These are phyloP conservation scores for Gopherus evgoodei DNA, from an alignment of 2,113 vertebrate genomes.

Conservation along the genomic window DNA sequence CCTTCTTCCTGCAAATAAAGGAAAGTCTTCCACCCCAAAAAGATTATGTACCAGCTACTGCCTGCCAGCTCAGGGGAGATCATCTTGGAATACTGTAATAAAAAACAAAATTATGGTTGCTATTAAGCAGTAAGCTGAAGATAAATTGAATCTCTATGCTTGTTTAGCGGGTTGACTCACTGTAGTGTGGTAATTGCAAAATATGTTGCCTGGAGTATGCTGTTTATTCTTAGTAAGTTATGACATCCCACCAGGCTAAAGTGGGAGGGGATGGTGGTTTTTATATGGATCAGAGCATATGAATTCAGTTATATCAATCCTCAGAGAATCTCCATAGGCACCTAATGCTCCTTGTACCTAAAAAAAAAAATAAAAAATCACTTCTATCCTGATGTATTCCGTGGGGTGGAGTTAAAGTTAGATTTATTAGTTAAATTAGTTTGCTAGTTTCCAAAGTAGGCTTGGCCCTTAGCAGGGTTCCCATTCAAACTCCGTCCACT, in stretches of 20 bases:
- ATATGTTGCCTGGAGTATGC: neutral
- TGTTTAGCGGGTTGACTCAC: constrained; percentile 19
- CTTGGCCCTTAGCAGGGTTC: constrained; percentile 31
- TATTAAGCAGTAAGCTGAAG: constrained; percentile 35
- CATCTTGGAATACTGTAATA: neutral
- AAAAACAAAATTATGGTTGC: neutral
- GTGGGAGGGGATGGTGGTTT: neutral
- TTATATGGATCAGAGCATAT: neutral
- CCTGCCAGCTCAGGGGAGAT: neutral
- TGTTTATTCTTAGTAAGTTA: neutral
- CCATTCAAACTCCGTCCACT: constrained; percentile 38
- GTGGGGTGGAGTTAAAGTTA: neutral
- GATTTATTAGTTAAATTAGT: constrained; percentile 2
- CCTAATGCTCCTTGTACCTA: neutral
- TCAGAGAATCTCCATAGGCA: neutral
- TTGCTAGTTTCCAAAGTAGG: constrained; percentile 15
- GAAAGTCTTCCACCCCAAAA: neutral
- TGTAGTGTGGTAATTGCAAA: constrained; percentile 42
- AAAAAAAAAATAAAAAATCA: neutral
- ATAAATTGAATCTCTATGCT: constrained; percentile 9
- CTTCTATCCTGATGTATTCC: fast-evolving
- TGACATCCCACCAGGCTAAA: neutral
- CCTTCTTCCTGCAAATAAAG: constrained; percentile 4
- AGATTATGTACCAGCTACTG: neutral
- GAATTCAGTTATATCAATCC: fast-evolving